These are phyloP conservation scores for Donacobius atricapilla DNA, from an alignment of 2,113 vertebrate species.

Conservation along the genomic window DNA sequence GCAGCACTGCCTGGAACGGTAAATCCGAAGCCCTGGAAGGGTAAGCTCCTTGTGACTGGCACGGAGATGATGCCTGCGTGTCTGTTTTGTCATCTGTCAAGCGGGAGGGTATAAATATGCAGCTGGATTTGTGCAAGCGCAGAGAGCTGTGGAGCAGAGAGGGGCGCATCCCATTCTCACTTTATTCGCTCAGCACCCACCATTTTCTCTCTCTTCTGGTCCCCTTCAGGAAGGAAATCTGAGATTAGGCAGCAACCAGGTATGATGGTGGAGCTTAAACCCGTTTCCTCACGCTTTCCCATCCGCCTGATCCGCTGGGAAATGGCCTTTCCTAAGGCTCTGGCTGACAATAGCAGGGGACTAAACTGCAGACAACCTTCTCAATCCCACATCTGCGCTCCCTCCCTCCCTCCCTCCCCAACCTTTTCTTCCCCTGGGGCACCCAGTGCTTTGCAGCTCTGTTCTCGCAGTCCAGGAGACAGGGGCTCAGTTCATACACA, in stretches of 20 bases:
- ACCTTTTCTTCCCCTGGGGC: neutral
- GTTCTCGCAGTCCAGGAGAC: neutral
- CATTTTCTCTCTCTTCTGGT: neutral
- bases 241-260: neutral
- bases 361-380: neutral
- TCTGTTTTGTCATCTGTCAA: neutral
- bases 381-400: neutral
- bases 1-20: fast-evolving
- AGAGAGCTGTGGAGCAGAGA: neutral
- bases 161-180: neutral
- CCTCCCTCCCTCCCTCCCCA: neutral
- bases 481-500: neutral
- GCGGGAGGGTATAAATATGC: neutral
- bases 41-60: neutral
- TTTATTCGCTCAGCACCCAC: neutral
- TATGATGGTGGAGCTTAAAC: fast-evolving
- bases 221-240: neutral
- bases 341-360: neutral
- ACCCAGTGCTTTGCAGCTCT: neutral
- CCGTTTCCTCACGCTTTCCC: neutral
- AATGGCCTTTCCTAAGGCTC: neutral
- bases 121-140: neutral
- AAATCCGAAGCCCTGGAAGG: neutral
- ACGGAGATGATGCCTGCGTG: neutral
- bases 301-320: neutral